phyloP scores from a whole-genome alignment of 2,797 vertebrate genomes.

The Mastacembelus armatus region DNA sequence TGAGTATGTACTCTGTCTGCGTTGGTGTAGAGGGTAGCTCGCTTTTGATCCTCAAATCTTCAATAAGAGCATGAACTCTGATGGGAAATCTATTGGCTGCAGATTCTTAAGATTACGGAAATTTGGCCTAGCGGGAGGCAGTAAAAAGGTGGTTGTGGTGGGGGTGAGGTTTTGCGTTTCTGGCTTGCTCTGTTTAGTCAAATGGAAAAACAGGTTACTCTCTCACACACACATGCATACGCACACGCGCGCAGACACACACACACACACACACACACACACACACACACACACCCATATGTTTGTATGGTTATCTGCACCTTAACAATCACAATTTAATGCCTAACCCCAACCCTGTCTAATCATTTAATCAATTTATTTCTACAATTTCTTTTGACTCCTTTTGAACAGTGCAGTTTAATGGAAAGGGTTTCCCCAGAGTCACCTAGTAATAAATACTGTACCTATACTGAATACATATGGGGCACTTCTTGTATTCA shows the following conservation, averaged over 20 bases:
- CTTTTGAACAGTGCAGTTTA: too few relatives aligned
- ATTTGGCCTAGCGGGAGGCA: slow-evolving; percentile 67
- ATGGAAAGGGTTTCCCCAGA: too few relatives aligned
- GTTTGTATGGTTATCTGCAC: too few relatives aligned
- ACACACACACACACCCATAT: slow-evolving; percentile 1
- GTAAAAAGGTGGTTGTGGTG: slow-evolving; percentile 63
- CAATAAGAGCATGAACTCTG: slow-evolving; percentile 71
- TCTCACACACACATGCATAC: slow-evolving; percentile 7
- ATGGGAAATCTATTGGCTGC: slow-evolving; percentile 79
- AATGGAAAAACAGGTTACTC: slow-evolving; percentile 60
- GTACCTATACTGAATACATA: too few relatives aligned
- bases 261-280: background rate
- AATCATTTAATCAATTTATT: background rate
- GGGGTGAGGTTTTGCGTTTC: slow-evolving; percentile 57
- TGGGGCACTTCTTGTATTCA: background rate
- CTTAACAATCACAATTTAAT: slow-evolving; percentile 12
- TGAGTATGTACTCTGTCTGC: slow-evolving; percentile 45
- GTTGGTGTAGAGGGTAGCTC: slow-evolving; percentile 52
- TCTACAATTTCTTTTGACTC: background rate
- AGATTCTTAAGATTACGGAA: slow-evolving; percentile 76
- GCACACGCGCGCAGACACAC: background rate
- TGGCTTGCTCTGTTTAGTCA: slow-evolving; percentile 40
- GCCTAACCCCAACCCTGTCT: too few relatives aligned
- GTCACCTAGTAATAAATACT: too few relatives aligned
- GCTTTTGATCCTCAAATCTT: slow-evolving; percentile 68